Evolutionary conservation across 2,113 vertebrate genomes (phyloP).

Genomic region (Xyrauchen texanus): DNA sequence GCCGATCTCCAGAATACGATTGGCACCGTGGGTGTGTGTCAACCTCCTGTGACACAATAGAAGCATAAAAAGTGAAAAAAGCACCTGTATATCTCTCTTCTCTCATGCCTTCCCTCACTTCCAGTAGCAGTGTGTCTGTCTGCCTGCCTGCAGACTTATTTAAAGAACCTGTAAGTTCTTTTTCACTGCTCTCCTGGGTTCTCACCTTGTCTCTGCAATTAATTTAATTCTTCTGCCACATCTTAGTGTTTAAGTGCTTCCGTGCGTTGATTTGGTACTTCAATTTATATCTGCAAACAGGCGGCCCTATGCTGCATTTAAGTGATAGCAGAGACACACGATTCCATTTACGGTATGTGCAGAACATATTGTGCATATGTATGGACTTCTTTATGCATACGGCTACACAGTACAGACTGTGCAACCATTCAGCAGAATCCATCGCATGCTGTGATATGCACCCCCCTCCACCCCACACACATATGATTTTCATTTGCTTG

Average conservation of each 20-base stretch:
- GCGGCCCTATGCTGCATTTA: background rate
- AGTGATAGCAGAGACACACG: background rate
- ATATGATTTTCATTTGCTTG: conserved; percentile 32
- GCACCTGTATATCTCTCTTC: conserved; percentile 1
- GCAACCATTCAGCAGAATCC: background rate
- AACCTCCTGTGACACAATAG: conserved; percentile 21
- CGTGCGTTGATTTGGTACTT: background rate
- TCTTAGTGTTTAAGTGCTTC: conserved; percentile 10
- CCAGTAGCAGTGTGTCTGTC: background rate
- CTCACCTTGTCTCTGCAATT: background rate
- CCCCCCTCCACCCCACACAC: conserved; percentile 3
- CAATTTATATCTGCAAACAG: background rate
- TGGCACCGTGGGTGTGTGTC: conserved; percentile 42
- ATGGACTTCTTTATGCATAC: conserved; percentile 10
- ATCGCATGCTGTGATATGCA: conserved; percentile 2
- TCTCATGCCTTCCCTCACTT: background rate
- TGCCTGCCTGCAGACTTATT: conserved; percentile 27
- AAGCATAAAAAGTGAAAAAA: conserved; percentile 16
- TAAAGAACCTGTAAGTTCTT: conserved; percentile 14
- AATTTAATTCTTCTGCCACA: conserved; percentile 13
- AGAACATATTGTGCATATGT: background rate
- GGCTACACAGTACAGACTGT: background rate
- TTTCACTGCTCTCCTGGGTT: conserved; percentile 1
- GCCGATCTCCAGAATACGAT: conserved; percentile 11
- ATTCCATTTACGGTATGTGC: no score